These are phyloP conservation scores for Paradoxurus hermaphroditus DNA, from an alignment of 2,113 vertebrate species.

Conservation along the genomic window DNA sequence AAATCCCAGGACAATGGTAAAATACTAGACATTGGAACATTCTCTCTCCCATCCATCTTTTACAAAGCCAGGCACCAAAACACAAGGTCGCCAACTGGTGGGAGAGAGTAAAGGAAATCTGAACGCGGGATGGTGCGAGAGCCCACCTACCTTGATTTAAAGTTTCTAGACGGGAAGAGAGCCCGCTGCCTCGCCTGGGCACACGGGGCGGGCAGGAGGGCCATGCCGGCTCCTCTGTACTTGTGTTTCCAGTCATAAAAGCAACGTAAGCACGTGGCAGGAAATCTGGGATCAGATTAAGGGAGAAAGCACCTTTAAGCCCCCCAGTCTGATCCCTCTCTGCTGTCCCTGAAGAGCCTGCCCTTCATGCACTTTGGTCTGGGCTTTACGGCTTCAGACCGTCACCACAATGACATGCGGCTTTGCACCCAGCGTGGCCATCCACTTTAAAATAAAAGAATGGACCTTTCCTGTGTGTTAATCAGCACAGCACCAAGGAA, in stretches of 20 bases:
- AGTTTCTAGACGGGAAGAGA: not conserved
- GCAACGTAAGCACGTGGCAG: not conserved
- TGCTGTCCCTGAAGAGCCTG: rapidly evolving
- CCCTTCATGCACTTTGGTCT: not conserved
- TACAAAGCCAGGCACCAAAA: not conserved
- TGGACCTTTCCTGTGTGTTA: not conserved
- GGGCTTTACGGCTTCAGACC: not conserved
- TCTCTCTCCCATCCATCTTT: not conserved
- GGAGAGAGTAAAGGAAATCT: not conserved
- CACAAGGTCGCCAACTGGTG: not conserved
- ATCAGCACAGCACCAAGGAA: not conserved
- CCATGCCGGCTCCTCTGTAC: no score
- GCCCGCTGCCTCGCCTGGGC: not conserved
- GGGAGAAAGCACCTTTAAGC: not conserved
- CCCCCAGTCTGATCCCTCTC: no score
- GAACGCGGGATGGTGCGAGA: not conserved
- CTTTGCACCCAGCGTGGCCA: not conserved
- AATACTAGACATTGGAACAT: not conserved
- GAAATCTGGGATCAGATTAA: not conserved
- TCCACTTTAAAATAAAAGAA: not conserved
- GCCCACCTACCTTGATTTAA: rapidly evolving
- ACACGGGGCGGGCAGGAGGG: not conserved
- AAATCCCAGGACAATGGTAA: not conserved
- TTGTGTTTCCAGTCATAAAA: not conserved
- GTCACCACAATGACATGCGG: not conserved